Percentiles rank a stretch among this genome's conserved stretches.
Conservation (phyloP, 1,140 invertebrate species). For the silkworm (Bombyx mori) region ASM3026992v2 NC_085112.1:5401501-5402000, state of each 20-base stretch:
- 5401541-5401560: no score
- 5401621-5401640: no score
- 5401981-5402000: background rate
- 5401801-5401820: slow-evolving; percentile 54
- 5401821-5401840: slow-evolving; percentile 50
- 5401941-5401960: background rate
- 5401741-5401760: slow-evolving; percentile 13
- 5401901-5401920: background rate
- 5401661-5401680: no score
- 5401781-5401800: slow-evolving; percentile 31
- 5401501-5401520: no score
- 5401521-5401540: no score
- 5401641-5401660: no score
- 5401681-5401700: no score
- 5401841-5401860: slow-evolving; percentile 34
- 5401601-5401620: no score
- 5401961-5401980: background rate
- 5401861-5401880: background rate
- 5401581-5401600: no score
- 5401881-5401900: no score
- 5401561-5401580: no score
- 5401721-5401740: background rate
- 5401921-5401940: background rate
- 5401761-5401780: slow-evolving; percentile 16
- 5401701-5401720: background rate